Evolutionary conservation across 1,140 invertebrate genomes (phyloP).

Genomic region (Lycorma delicatula): DNA sequence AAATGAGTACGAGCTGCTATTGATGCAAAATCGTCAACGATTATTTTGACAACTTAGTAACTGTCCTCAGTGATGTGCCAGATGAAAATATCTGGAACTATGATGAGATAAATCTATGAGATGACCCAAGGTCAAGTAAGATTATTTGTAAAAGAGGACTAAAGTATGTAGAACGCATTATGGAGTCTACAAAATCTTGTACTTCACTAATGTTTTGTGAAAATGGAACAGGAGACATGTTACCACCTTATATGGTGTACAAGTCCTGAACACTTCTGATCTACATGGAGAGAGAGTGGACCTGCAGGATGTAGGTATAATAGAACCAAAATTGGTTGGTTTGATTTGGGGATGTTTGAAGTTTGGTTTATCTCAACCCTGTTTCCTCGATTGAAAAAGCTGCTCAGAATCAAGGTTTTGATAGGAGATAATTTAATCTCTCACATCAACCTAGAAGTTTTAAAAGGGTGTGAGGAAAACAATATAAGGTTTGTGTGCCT

Average conservation of each 20-base stretch:
- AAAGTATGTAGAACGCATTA: conserved; percentile 21
- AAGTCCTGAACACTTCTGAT: conserved; percentile 35
- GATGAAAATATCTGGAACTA: conserved; percentile 37
- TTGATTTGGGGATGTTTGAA: conserved; percentile 29
- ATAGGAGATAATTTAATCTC: conserved; percentile 37
- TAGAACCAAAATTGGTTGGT: conserved; percentile 31
- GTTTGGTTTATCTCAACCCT: conserved; percentile 27
- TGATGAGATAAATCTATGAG: conserved; percentile 39
- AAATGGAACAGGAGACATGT: conserved; percentile 18
- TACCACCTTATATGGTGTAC: conserved; percentile 36
- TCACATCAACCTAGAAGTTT: conserved; percentile 33
- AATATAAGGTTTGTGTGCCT: conserved; percentile 35
- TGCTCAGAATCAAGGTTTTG: conserved; percentile 29
- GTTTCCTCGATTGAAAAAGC: conserved; percentile 27
- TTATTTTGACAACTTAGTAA: conserved; percentile 32
- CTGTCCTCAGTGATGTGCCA: conserved; percentile 30
- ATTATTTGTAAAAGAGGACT: conserved; percentile 15
- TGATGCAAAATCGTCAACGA: conserved; percentile 17
- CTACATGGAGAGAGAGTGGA: conserved; percentile 34
- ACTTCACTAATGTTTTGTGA: conserved; percentile 24
- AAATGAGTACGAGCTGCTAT: conserved; percentile 28
- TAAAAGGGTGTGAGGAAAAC: conserved; percentile 31
- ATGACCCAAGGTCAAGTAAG: conserved; percentile 33
- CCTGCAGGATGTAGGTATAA: conserved; percentile 31
- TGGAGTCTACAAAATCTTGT: conserved; percentile 16